These are phyloP conservation scores for Barbus barbus DNA, from an alignment of 2,113 vertebrate species.

Conservation along the genomic window DNA sequence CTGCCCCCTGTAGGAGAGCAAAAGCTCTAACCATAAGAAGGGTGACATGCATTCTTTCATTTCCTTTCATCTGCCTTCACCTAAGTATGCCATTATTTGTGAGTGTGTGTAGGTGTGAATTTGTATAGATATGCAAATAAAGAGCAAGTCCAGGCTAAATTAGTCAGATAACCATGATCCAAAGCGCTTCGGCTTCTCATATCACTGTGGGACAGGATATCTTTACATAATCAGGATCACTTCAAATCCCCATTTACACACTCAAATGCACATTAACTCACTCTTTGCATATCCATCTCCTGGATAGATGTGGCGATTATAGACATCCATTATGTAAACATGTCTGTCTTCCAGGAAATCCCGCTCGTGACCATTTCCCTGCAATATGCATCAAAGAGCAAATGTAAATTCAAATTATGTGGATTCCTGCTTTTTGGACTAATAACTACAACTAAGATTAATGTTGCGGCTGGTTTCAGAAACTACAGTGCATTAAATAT, in stretches of 20 bases:
- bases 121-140: constrained; percentile 29
- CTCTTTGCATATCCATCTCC: constrained; percentile 89
- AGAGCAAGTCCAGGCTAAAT: background rate
- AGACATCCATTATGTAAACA: constrained; percentile 95
- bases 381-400: constrained; percentile 44
- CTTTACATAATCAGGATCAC: constrained; percentile 36
- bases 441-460: background rate
- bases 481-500: background rate
- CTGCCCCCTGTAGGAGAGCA: constrained; percentile 56
- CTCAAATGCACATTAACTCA: constrained; percentile 71
- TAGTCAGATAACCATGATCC: constrained; percentile 15
- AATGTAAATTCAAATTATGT: background rate
- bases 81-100: background rate
- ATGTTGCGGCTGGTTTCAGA: background rate
- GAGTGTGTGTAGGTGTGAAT: background rate
- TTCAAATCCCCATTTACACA: constrained; percentile 31
- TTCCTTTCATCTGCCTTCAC: background rate
- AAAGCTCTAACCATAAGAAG: background rate
- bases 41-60: background rate
- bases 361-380: constrained; percentile 95
- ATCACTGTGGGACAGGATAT: constrained; percentile 15
- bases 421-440: background rate
- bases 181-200: background rate
- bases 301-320: constrained; percentile 93
- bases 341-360: constrained; percentile 91